These are phyloP conservation scores for Nematopogon swammerdamellus DNA, from an alignment of 2,888 invertebrate genomes.

Conservation along the genomic window DNA sequence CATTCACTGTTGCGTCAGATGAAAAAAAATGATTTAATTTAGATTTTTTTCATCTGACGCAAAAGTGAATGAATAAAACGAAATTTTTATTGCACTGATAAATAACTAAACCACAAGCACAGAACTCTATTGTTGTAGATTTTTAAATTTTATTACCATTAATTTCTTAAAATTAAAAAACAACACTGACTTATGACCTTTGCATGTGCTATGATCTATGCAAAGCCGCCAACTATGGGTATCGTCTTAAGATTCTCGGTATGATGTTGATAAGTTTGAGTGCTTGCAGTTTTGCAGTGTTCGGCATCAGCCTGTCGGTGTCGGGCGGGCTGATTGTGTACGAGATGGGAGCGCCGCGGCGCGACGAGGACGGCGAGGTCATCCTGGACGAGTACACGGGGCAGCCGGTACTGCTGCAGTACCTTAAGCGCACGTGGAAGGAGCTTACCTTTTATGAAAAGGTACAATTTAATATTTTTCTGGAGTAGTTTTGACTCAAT, in stretches of 20 bases:
- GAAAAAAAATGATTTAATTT: too few relatives aligned
- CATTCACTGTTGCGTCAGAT: too few relatives aligned
- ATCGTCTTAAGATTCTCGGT: neutral
- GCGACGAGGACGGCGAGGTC: constrained; percentile 66
- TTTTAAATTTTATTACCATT: too few relatives aligned
- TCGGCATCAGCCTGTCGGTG: constrained; percentile 60
- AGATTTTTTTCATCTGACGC: too few relatives aligned
- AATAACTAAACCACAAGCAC: too few relatives aligned
- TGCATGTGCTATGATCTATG: neutral
- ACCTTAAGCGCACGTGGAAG: constrained; percentile 66
- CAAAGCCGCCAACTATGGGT: neutral
- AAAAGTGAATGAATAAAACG: too few relatives aligned
- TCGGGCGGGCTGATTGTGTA: constrained; percentile 60
- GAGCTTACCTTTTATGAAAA: constrained; percentile 70
- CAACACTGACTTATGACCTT: too few relatives aligned
- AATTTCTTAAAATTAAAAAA: too few relatives aligned
- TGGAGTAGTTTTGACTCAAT: too few relatives aligned
- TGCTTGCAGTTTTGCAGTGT: constrained; percentile 49
- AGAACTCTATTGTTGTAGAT: too few relatives aligned
- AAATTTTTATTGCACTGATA: too few relatives aligned
- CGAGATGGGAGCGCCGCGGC: constrained; percentile 71
- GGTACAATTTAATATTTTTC: too few relatives aligned
- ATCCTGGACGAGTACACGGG: constrained; percentile 73
- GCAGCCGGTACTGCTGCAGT: constrained; percentile 67
- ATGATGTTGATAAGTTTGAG: neutral